These are phyloP conservation scores for Synodontis membranacea DNA, from an alignment of 2,113 vertebrate genomes.

Conservation along the genomic window DNA sequence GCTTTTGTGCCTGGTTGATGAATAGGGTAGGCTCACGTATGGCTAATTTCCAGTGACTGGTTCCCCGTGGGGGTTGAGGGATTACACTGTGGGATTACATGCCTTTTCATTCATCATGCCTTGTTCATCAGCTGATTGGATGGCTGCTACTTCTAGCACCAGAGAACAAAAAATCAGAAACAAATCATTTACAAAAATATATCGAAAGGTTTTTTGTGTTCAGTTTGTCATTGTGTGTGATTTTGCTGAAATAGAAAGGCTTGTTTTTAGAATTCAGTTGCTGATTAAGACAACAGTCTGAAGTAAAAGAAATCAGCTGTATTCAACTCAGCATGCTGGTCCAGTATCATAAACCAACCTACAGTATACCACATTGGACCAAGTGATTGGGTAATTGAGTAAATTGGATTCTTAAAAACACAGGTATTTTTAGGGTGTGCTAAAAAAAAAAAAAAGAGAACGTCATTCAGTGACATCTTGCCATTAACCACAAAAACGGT, in stretches of 20 bases:
- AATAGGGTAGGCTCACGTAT: not conserved
- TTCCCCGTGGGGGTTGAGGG: not conserved
- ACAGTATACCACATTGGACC: not conserved
- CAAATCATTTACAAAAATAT: not conserved
- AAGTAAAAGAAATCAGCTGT: too few relatives aligned
- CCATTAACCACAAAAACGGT: not conserved
- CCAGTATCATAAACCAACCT: not conserved
- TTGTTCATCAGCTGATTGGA: not conserved
- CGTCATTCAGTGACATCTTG: not conserved
- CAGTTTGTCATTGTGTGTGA: not conserved
- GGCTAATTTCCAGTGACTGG: slow-evolving; percentile 1
- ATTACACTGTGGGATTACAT: slow-evolving; percentile 14
- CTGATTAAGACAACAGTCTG: too few relatives aligned
- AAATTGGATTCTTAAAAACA: not conserved
- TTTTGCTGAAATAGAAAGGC: not conserved
- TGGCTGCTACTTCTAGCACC: not conserved
- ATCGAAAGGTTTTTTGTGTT: not conserved
- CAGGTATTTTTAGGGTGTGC: not conserved
- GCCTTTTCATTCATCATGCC: not conserved
- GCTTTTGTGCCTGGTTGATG: not conserved
- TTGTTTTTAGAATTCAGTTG: too few relatives aligned
- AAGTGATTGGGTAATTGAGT: not conserved
- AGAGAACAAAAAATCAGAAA: not conserved
- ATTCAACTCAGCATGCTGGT: not conserved
- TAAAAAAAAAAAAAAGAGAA: not conserved